Percentiles rank a stretch among this genome's conserved stretches.
Conservation (phyloP, 2,888 invertebrate species). For the Helleia helle region DNA sequence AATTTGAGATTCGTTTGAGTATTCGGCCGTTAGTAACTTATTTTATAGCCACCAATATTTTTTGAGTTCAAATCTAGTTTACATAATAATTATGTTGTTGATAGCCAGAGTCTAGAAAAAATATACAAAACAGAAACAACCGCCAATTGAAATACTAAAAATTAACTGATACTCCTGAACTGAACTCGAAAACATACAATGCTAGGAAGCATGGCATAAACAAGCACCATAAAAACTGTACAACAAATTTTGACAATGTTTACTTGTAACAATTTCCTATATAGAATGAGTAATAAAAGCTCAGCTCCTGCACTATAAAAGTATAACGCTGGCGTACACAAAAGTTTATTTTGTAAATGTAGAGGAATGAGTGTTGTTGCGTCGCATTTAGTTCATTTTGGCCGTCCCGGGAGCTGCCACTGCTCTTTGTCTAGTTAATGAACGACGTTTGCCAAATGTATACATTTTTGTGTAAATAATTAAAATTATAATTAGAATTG, state of each 20-base stretch:
- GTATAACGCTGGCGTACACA: constrained; percentile 18
- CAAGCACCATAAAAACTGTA: constrained; percentile 5
- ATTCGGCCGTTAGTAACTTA: no score
- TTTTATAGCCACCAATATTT: no score
- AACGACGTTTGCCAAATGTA: constrained; percentile 22
- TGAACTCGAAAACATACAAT: no score
- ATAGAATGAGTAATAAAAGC: constrained; percentile 10
- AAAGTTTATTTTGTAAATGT: constrained; percentile 38
- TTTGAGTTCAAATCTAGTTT: no score
- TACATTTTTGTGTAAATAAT: constrained; percentile 14
- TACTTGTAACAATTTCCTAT: constrained; percentile 9
- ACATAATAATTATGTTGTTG: no score
- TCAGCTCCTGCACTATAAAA: constrained; percentile 10
- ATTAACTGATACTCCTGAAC: no score
- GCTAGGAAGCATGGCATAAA: not conserved
- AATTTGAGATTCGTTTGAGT: no score
- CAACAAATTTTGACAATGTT: constrained; percentile 9
- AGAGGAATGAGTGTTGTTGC: constrained; percentile 33
- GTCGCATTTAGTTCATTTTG: constrained; percentile 21
- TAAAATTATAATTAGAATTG: constrained; percentile 6
- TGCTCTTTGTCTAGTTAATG: constrained; percentile 21
- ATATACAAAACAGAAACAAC: no score
- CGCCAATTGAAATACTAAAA: no score
- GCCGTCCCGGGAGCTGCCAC: constrained; percentile 19
- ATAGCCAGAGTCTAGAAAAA: no score